Conservation (phyloP, 2,113 vertebrate species). For the Corapipo altera region DNA sequence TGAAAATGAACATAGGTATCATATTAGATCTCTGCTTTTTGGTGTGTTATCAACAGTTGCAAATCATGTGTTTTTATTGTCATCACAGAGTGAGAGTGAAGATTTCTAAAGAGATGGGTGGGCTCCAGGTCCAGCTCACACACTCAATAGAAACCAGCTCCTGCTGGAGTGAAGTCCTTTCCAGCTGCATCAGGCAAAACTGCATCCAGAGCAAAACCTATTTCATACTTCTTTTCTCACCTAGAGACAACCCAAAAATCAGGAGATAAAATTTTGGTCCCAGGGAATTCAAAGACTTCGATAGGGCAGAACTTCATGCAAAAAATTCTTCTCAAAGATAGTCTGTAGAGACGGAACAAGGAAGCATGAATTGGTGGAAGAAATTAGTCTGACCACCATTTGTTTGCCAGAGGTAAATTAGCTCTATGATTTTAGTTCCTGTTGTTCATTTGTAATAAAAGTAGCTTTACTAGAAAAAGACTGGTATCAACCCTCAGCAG, state of each 20-base stretch:
- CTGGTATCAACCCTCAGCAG: background rate
- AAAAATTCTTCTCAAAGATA: background rate
- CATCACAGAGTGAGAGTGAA: background rate
- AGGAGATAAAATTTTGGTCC: background rate
- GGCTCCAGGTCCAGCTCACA: background rate
- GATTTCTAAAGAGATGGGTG: background rate
- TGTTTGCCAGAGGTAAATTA: background rate
- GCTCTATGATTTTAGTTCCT: background rate
- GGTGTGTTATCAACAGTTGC: background rate
- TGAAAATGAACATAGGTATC: background rate
- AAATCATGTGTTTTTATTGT: background rate
- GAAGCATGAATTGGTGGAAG: background rate
- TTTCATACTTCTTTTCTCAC: background rate
- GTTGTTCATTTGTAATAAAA: background rate
- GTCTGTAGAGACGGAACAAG: background rate
- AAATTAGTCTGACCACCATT: background rate
- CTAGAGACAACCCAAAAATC: background rate
- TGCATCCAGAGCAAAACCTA: background rate
- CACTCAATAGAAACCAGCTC: background rate
- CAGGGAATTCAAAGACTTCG: background rate
- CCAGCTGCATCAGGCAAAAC: background rate
- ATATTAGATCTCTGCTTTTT: background rate
- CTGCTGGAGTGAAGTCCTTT: accelerated
- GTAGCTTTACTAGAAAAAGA: background rate
- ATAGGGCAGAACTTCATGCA: background rate